These are phyloP conservation scores for Nephrotoma flavescens DNA, from an alignment of 2,888 invertebrate genomes.

Conservation along the genomic window DNA sequence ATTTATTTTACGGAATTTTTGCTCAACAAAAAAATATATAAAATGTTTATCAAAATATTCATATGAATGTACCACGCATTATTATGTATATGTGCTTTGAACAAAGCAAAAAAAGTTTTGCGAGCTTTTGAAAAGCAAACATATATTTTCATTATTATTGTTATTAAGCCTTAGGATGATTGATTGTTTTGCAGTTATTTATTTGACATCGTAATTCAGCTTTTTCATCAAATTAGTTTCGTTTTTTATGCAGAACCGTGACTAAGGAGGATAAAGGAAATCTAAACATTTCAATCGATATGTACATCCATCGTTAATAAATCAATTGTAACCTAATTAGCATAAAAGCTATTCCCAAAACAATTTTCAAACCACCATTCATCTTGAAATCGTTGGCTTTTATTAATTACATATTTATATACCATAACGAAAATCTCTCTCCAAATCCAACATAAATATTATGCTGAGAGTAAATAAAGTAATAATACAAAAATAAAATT, in stretches of 20 bases:
- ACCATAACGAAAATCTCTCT: not conserved
- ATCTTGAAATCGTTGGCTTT: not conserved
- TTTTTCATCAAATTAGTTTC: not conserved
- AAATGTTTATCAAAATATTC: not conserved
- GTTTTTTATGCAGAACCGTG: no score
- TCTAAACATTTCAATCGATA: no score
- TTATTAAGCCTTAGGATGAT: not conserved
- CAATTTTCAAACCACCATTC: not conserved
- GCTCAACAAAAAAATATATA: not conserved
- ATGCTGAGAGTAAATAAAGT: not conserved
- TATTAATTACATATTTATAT: not conserved
- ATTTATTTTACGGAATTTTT: not conserved
- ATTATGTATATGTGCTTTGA: not conserved
- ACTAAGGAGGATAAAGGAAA: no score
- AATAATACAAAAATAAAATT: not conserved
- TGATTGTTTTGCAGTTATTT: not conserved
- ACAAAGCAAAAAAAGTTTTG: not conserved
- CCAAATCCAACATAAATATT: not conserved
- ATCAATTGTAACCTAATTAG: not conserved
- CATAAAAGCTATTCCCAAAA: not conserved
- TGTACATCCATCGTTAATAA: not conserved
- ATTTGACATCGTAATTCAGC: not conserved
- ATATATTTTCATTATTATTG: not conserved
- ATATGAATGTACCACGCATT: not conserved
- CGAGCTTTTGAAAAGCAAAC: not conserved